A percentile compares a stretch with the other conserved stretches of the same genome.
Evolutionary conservation across 1,140 invertebrate species (phyloP).

Genomic region (Monomorium pharaonis): DNA sequence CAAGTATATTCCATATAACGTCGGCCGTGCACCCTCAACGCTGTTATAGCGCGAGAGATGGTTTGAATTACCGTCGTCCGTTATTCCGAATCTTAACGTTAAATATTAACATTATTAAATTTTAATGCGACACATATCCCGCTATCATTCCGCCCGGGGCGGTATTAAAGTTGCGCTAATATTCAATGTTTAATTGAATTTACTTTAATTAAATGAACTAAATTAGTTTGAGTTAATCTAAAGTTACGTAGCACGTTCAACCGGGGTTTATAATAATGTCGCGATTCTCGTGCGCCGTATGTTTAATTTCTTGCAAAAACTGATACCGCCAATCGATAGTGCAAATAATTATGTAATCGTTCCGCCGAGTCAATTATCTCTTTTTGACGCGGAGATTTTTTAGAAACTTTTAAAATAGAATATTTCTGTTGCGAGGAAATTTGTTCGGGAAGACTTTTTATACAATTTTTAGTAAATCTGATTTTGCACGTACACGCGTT

Average conservation of each 20-base stretch:
- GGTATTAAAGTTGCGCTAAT: constrained; percentile 1
- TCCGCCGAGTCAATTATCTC: not conserved
- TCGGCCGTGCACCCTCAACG: not conserved
- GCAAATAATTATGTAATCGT: not conserved
- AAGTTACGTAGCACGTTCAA: not conserved
- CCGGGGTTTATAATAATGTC: constrained; percentile 8
- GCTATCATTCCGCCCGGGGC: not conserved
- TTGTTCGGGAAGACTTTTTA: not conserved
- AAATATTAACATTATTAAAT: constrained; percentile 14
- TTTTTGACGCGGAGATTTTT: not conserved
- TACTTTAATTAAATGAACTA: constrained; percentile 31
- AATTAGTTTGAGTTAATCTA: constrained; percentile 34
- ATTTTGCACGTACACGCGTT: not conserved
- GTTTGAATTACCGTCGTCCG: not conserved
- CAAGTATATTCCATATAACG: not conserved
- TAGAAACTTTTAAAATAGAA: no score
- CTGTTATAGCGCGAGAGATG: not conserved
- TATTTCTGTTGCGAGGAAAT: not conserved
- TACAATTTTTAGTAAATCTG: not conserved
- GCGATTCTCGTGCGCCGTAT: not conserved
- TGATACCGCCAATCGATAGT: not conserved
- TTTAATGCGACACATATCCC: not conserved
- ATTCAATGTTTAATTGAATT: constrained; percentile 38
- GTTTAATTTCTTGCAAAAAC: not conserved
- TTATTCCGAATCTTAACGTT: not conserved